Evolutionary conservation across 2,113 vertebrate species (phyloP).

Genomic region (Nematolebias whitei): DNA sequence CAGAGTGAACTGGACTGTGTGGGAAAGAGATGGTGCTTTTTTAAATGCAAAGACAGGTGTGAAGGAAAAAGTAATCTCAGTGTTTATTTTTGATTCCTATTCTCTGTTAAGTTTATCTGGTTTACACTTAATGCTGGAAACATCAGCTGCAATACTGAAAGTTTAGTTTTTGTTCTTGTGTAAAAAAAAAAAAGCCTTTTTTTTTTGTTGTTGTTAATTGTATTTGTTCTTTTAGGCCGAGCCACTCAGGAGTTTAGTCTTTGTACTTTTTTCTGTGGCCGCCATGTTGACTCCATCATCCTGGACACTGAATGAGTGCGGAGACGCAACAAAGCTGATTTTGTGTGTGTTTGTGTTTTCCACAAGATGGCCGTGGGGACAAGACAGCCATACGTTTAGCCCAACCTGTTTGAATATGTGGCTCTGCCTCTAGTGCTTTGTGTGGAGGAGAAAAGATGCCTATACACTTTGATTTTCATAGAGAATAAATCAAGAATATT

Average conservation of each 20-base stretch:
- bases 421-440: constrained; percentile 47
- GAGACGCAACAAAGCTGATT: constrained; percentile 24
- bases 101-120: constrained; percentile 57
- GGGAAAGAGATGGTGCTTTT: constrained; percentile 1
- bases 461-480: constrained; percentile 59
- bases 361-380: constrained; percentile 12
- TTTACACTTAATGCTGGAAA: constrained; percentile 72
- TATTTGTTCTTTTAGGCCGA: constrained; percentile 31
- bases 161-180: constrained; percentile 31
- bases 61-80: constrained; percentile 51
- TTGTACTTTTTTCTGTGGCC: constrained; percentile 54
- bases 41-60: constrained; percentile 2
- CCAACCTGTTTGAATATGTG: constrained; percentile 34
- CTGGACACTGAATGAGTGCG: constrained; percentile 54
- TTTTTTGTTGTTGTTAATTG: constrained; percentile 13
- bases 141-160: constrained; percentile 43
- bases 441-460: constrained; percentile 48
- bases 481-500: constrained; percentile 67
- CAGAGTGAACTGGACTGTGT: constrained; percentile 14
- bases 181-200: constrained; percentile 23
- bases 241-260: constrained; percentile 43
- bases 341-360: constrained; percentile 12
- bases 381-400: constrained; percentile 10
- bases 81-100: constrained; percentile 48
- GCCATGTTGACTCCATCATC: constrained; percentile 50